Evolutionary conservation across 2,888 invertebrate genomes (phyloP).

Genomic region (Ptilodon capucinus): DNA sequence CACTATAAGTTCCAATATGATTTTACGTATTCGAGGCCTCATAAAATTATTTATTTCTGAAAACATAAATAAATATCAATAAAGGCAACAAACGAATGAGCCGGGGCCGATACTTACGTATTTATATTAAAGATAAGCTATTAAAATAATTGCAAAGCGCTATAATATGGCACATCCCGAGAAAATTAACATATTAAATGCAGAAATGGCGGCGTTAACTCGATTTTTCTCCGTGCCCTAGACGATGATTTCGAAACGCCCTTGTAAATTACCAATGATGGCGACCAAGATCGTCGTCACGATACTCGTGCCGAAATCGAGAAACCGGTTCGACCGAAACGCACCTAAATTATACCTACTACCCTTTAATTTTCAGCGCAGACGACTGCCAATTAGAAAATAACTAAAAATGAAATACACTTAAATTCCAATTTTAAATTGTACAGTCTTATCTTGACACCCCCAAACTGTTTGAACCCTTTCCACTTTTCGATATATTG

Average conservation of each 20-base stretch:
- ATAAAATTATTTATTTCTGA: background rate
- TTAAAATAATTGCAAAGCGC: conserved; percentile 67
- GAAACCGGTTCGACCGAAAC: conserved; percentile 41
- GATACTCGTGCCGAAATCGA: conserved; percentile 49
- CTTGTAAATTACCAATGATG: conserved; percentile 61
- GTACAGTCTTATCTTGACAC: conserved; percentile 8
- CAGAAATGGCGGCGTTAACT: conserved; percentile 52
- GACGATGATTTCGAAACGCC: conserved; percentile 57
- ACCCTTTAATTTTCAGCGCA: conserved; percentile 33
- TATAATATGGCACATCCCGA: conserved; percentile 48
- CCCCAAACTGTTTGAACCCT: conserved; percentile 54
- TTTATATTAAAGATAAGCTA: conserved; percentile 51
- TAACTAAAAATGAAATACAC: conserved; percentile 4
- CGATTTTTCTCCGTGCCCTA: conserved; percentile 50
- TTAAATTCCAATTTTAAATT: conserved; percentile 13
- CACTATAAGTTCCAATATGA: background rate
- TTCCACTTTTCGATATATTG: conserved; percentile 63
- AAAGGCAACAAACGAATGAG: conserved; percentile 7
- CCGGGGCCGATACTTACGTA: conserved; percentile 8
- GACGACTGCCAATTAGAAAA: conserved; percentile 10
- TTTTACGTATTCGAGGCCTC: background rate
- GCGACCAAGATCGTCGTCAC: conserved; percentile 53
- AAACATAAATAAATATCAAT: background rate
- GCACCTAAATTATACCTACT: conserved; percentile 36
- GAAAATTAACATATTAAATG: conserved; percentile 63